Percentiles rank a stretch among this genome's conserved stretches.
Evolutionary conservation across 2,888 invertebrate genomes (phyloP).

Genomic region (Brachyptera risi): DNA sequence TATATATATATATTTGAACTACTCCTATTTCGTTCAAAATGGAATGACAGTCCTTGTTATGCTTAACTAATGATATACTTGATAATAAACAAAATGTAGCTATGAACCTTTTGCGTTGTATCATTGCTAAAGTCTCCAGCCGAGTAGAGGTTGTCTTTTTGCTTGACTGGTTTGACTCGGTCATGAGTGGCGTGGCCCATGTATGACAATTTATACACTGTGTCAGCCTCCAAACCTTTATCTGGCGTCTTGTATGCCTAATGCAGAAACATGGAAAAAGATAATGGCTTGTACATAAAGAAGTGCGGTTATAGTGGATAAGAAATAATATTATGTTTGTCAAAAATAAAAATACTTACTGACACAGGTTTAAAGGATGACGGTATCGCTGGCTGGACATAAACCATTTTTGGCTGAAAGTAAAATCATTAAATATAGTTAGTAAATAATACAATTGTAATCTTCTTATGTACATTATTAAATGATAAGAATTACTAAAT

Average conservation of each 20-base stretch:
- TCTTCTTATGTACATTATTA: neutral
- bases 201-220: constrained; percentile 12
- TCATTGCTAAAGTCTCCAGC: constrained; percentile 7
- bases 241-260: no score
- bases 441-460: neutral
- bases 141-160: constrained; percentile 5
- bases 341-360: neutral
- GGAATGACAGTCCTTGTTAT: no score
- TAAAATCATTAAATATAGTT: neutral
- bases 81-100: no score
- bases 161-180: neutral
- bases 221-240: neutral
- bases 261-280: no score
- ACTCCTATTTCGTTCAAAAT: no score
- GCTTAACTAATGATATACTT: no score
- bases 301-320: no score
- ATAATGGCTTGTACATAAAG: no score
- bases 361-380: neutral
- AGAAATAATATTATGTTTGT: no score
- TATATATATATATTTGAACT: no score
- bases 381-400: constrained; percentile 1
- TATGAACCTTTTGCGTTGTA: no score
- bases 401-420: constrained; percentile 5
- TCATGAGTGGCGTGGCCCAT: neutral
- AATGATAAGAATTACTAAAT: no score